phyloP scores from a whole-genome alignment of 2,113 vertebrate genomes.

The Pao palembangensis region DNA sequence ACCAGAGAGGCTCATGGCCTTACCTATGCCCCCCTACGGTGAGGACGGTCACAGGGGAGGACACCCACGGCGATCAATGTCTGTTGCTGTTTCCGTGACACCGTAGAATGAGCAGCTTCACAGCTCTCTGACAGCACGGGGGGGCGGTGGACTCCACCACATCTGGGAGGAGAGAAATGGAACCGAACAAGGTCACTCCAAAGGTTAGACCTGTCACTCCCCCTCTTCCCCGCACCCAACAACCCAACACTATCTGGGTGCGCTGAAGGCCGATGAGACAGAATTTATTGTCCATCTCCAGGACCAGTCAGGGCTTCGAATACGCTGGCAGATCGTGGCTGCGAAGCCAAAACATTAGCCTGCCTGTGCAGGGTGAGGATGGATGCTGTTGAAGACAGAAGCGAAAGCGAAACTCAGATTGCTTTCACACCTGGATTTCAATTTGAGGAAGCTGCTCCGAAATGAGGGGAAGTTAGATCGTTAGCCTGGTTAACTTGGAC shows the following conservation, averaged over 20 bases:
- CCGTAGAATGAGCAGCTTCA: slow-evolving; percentile 65
- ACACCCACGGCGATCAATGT: slow-evolving; percentile 63
- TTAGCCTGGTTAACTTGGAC: no score
- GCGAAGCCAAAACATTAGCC: no score
- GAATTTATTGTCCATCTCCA: slow-evolving; percentile 53
- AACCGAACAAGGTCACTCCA: slow-evolving; percentile 62
- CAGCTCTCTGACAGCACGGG: slow-evolving; percentile 53
- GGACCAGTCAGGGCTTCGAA: not conserved
- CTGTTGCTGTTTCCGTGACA: slow-evolving; percentile 61
- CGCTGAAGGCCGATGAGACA: slow-evolving; percentile 7
- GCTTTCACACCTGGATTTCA: no score
- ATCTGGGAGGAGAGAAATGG: slow-evolving; percentile 70
- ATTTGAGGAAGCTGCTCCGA: no score
- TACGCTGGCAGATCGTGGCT: no score
- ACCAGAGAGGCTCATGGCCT: slow-evolving; percentile 26
- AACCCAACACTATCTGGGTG: no score
- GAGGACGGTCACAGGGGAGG: slow-evolving; percentile 55
- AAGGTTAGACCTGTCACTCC: slow-evolving; percentile 53
- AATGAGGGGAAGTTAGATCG: no score
- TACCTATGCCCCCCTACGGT: slow-evolving; percentile 48
- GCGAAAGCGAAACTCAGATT: no score
- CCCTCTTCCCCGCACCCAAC: not conserved
- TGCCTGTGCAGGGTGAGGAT: no score
- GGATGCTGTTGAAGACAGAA: no score
- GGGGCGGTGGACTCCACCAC: slow-evolving; percentile 32